phyloP scores from a whole-genome alignment of 2,888 invertebrate species.

The Trichopoda pennipes region DNA sequence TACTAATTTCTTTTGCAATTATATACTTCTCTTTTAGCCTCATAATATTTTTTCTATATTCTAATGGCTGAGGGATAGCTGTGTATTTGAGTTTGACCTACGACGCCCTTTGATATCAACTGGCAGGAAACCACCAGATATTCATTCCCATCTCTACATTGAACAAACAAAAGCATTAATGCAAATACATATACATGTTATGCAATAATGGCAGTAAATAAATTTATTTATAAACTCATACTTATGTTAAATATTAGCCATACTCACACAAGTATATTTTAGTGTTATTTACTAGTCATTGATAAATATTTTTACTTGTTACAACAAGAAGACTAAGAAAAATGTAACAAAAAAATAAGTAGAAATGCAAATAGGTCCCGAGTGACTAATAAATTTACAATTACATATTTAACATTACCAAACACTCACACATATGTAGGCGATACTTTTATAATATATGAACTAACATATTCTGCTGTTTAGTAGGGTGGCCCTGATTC shows the following conservation, averaged over 20 bases:
- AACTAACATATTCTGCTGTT: too few relatives aligned
- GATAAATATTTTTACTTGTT: slow-evolving; percentile 42
- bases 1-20: slow-evolving; percentile 60
- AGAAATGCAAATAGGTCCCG: slow-evolving; percentile 62
- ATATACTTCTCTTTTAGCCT: slow-evolving; percentile 29
- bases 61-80: background rate
- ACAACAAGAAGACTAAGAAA: slow-evolving; percentile 21
- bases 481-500: too few relatives aligned
- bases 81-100: slow-evolving; percentile 35
- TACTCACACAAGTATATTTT: slow-evolving; percentile 5
- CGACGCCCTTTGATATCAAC: slow-evolving; percentile 43
- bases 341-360: slow-evolving; percentile 38
- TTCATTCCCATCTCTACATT: slow-evolving; percentile 47
- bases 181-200: slow-evolving; percentile 38
- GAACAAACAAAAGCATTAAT: slow-evolving; percentile 56
- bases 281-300: slow-evolving; percentile 38
- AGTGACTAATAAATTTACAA: slow-evolving; percentile 67
- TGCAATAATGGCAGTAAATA: slow-evolving; percentile 4
- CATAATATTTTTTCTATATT: slow-evolving; percentile 9
- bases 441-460: background rate
- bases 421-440: background rate
- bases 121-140: slow-evolving; percentile 27
- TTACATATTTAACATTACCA: slow-evolving; percentile 62
- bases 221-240: slow-evolving; percentile 10
- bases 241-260: background rate